Conservation (phyloP, 2,888 invertebrate genomes). For the Cephonodes hylas region DNA sequence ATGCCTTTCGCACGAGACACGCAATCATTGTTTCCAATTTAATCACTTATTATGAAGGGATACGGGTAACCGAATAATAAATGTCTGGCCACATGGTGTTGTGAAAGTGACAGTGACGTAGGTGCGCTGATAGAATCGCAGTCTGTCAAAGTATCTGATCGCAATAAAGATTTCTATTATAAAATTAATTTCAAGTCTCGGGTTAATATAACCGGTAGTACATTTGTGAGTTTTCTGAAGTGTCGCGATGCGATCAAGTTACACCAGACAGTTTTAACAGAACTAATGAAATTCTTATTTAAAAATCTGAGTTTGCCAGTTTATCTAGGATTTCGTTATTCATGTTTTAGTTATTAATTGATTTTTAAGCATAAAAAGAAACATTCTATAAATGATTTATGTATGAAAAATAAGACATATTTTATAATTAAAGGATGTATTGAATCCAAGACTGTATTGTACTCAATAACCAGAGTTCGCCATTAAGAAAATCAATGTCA, state of each 20-base stretch:
- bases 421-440: no score
- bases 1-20: neutral
- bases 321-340: no score
- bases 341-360: no score
- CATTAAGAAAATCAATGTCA: no score
- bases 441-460: no score
- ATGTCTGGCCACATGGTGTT: neutral
- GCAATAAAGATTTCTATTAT: neutral
- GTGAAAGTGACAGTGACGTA: conserved; percentile 3
- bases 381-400: no score
- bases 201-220: neutral
- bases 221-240: neutral
- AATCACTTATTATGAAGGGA: conserved; percentile 6
- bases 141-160: neutral
- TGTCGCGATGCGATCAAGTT: neutral
- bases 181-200: neutral
- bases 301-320: no score
- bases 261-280: no score
- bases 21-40: neutral
- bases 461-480: no score
- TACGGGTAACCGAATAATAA: neutral
- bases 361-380: no score
- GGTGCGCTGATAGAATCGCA: neutral
- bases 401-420: no score
- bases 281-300: no score